Percentiles rank a stretch among this genome's conserved stretches.
Evolutionary conservation across 1,140 invertebrate species (phyloP).

Genomic region (Cryptotermes secundus): DNA sequence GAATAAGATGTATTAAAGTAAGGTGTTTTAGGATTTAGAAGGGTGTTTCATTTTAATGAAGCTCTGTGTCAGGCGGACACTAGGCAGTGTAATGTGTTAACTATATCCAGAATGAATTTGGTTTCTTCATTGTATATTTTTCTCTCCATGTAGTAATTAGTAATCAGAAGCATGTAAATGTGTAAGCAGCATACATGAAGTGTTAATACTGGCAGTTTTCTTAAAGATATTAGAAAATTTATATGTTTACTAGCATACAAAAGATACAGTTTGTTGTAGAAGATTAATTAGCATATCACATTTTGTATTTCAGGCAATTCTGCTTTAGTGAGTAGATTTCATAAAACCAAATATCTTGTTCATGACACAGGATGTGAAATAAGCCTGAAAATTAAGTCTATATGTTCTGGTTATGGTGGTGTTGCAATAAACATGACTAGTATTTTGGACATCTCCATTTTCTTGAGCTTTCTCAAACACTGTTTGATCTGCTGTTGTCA

Average conservation of each 20-base stretch:
- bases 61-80: no score
- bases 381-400: background rate
- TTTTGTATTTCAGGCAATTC: background rate
- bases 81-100: no score
- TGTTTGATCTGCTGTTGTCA: no score
- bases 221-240: slow-evolving; percentile 1
- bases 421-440: no score
- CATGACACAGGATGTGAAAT: background rate
- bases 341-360: background rate
- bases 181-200: background rate
- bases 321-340: background rate
- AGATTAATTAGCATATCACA: background rate
- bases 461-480: no score
- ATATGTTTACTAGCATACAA: background rate
- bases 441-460: no score
- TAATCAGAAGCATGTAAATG: background rate
- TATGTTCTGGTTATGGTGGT: no score
- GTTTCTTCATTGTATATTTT: background rate
- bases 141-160: background rate
- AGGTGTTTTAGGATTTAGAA: background rate
- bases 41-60: background rate
- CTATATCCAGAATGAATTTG: background rate
- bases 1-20: background rate
- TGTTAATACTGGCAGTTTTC: slow-evolving; percentile 17
- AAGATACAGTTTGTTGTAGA: background rate